A percentile compares a stretch with the other conserved stretches of the same genome.
Evolutionary conservation across 2,797 vertebrate genomes (phyloP).

Genomic region (Pseudomugil gertrudae): DNA sequence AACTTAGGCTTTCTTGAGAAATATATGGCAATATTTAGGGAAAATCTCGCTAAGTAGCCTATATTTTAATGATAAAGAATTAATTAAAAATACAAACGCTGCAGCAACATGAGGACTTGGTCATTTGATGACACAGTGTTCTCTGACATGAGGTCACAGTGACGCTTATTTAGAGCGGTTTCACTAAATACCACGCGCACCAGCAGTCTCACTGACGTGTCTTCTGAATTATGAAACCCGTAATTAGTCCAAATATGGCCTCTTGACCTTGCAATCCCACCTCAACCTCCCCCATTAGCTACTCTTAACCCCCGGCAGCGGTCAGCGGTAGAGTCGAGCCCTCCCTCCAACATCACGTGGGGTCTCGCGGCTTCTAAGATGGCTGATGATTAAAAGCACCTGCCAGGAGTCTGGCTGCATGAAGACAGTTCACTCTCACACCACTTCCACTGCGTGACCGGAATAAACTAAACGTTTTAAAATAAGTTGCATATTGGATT

Average conservation of each 20-base stretch:
- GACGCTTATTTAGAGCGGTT: not conserved
- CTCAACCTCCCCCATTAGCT: not conserved
- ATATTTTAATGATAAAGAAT: no score
- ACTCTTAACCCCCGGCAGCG: not conserved
- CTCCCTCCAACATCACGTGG: constrained; percentile 7
- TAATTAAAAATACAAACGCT: no score
- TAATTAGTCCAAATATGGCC: constrained; percentile 24
- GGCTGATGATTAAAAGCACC: constrained; percentile 43
- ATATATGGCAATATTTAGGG: not conserved
- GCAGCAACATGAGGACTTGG: no score
- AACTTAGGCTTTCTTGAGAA: not conserved
- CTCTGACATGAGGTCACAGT: constrained; percentile 8
- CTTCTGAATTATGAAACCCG: constrained; percentile 21
- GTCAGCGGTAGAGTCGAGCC: not conserved
- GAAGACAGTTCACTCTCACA: no score
- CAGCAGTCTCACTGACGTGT: not conserved
- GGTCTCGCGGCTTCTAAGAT: constrained; percentile 25
- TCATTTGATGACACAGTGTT: no score
- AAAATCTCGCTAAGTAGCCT: not conserved
- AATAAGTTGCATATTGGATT: no score
- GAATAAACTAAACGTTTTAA: no score
- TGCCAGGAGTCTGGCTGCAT: no score
- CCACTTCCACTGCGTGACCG: no score
- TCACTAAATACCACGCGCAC: not conserved
- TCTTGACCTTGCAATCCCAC: constrained; percentile 24